A percentile compares a stretch with the other conserved stretches of the same genome.
These are phyloP conservation scores for Micromesistius poutassou DNA, from an alignment of 2,797 vertebrate genomes.

Conservation along the genomic window DNA sequence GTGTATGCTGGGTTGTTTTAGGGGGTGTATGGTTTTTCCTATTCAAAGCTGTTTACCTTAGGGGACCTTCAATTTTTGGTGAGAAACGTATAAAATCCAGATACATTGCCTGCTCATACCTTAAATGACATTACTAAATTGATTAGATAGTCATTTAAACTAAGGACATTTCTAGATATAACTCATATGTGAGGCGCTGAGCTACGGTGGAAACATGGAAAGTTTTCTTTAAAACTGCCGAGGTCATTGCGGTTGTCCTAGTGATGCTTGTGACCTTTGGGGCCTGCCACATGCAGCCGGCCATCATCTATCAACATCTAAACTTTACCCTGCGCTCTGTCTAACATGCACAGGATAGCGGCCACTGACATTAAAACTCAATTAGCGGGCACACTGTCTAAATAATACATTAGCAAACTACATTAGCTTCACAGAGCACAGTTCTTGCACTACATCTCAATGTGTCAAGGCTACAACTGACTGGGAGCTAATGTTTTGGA, in stretches of 20 bases:
- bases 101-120: background rate
- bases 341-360: conserved; percentile 66
- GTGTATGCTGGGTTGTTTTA: background rate
- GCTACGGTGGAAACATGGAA: background rate
- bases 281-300: conserved; percentile 56
- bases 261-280: conserved; percentile 68
- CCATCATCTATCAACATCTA: conserved; percentile 76
- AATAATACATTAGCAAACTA: conserved; percentile 79
- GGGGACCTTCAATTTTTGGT: background rate
- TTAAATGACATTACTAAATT: background rate
- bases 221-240: conserved; percentile 37
- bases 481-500: conserved; percentile 54
- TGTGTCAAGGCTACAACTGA: conserved; percentile 64
- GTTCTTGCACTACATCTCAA: conserved; percentile 62
- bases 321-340: conserved; percentile 66
- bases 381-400: conserved; percentile 74
- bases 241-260: conserved; percentile 49
- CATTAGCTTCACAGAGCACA: conserved; percentile 68
- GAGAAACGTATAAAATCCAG: background rate
- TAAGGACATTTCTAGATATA: background rate
- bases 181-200: background rate
- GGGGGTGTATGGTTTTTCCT: background rate
- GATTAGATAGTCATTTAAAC: background rate
- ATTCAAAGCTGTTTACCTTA: background rate
- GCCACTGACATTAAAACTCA: conserved; percentile 80